These are phyloP conservation scores for Eidolon dupreanum DNA, from an alignment of 2,797 vertebrate species.

Conservation along the genomic window DNA sequence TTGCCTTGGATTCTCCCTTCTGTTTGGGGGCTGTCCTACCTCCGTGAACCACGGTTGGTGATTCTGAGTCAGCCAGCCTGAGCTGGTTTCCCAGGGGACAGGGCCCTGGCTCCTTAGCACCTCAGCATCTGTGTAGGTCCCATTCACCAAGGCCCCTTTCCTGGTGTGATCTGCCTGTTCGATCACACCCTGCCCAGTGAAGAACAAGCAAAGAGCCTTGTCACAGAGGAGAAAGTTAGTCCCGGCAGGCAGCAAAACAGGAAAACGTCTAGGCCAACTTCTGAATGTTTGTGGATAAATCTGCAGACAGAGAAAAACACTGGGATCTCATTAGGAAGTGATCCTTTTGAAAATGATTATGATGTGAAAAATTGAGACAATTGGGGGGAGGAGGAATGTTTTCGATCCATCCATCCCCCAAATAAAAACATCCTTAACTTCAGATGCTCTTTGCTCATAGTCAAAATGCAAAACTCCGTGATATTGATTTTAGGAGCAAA, in stretches of 20 bases:
- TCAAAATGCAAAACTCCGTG: not conserved
- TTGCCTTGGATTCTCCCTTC: not conserved
- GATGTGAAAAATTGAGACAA: not conserved
- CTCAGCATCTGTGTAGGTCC: rapidly evolving
- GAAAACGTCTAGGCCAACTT: not conserved
- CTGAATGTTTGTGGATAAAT: not conserved
- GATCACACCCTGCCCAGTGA: not conserved
- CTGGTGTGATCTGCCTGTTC: not conserved
- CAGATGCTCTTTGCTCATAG: not conserved
- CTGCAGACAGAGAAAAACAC: not conserved
- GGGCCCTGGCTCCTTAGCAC: not conserved
- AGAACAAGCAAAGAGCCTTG: not conserved
- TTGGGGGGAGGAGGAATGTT: not conserved
- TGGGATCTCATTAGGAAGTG: not conserved
- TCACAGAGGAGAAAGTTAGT: not conserved
- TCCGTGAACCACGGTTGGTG: not conserved
- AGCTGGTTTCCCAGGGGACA: not conserved
- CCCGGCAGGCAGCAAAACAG: not conserved
- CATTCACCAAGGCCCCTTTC: not conserved
- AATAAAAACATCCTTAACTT: not conserved
- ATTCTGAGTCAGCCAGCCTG: not conserved
- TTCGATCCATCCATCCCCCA: not conserved
- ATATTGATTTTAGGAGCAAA: not conserved
- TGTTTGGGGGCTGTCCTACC: not conserved
- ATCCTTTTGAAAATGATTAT: not conserved